phyloP scores from a whole-genome alignment of 2,113 vertebrate species.

The Gambusia affinis region DNA sequence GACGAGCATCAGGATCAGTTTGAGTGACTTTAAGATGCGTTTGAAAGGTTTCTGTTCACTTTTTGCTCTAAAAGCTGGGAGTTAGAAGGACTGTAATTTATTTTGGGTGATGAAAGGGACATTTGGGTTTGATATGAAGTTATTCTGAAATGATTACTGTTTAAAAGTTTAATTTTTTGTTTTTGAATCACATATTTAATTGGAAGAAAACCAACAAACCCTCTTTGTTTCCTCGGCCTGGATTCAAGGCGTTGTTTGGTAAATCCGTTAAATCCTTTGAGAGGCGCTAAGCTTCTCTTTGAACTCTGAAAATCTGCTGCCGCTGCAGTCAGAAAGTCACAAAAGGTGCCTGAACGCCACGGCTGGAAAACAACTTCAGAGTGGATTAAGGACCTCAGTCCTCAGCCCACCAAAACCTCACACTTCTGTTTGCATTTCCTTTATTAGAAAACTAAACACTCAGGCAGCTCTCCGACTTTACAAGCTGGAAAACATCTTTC shows the following conservation, averaged over 20 bases:
- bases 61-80: not conserved
- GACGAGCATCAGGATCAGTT: conserved; percentile 29
- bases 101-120: not conserved
- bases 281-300: conserved; percentile 57
- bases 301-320: conserved; percentile 50
- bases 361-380: conserved; percentile 5
- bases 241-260: conserved; percentile 7
- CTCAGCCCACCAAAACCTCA: not conserved
- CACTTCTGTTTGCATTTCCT: not conserved
- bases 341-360: conserved; percentile 6
- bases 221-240: conserved; percentile 12
- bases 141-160: not conserved
- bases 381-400: not conserved
- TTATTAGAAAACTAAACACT: conserved; percentile 1
- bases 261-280: conserved; percentile 53
- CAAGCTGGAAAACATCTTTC: not conserved
- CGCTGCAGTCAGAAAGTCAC: conserved; percentile 28
- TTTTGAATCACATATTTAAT: not conserved
- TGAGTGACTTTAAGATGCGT: not conserved
- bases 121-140: conserved; percentile 1
- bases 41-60: not conserved
- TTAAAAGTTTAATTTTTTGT: not conserved
- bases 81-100: not conserved
- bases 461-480: not conserved
- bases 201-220: not conserved